Percentiles rank a stretch among this genome's conserved stretches.
Conservation (phyloP, 2,113 vertebrate species). For the Odobenus rosmarus region DNA sequence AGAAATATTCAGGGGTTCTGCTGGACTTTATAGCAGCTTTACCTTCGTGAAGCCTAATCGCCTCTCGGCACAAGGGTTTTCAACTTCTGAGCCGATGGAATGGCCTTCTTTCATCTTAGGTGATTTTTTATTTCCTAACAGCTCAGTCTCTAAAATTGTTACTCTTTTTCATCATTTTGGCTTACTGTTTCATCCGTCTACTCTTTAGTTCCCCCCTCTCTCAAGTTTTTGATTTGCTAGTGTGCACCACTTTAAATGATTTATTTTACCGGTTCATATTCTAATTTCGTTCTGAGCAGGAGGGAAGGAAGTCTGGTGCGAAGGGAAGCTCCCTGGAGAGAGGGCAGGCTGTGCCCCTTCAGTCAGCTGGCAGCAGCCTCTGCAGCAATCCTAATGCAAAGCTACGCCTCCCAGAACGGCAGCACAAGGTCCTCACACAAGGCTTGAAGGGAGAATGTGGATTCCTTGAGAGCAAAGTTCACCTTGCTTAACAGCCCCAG, state of each 20-base stretch:
- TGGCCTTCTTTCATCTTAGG: not conserved
- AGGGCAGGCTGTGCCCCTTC: no score
- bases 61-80: not conserved
- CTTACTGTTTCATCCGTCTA: not conserved
- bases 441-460: not conserved
- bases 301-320: not conserved
- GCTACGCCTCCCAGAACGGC: no score
- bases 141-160: not conserved
- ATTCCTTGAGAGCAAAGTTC: slow-evolving; percentile 10
- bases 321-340: not conserved
- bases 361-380: not conserved
- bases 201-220: not conserved
- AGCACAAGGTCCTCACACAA: not conserved
- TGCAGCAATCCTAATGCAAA: not conserved
- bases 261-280: not conserved
- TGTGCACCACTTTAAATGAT: not conserved
- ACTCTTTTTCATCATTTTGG: not conserved
- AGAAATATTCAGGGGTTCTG: not conserved
- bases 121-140: not conserved
- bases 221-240: not conserved
- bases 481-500: not conserved
- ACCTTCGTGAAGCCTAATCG: not conserved
- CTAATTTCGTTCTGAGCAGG: not conserved
- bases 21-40: not conserved
- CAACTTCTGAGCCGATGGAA: not conserved